These are phyloP conservation scores for Drosophila differens DNA, from an alignment of 2,888 invertebrate species.

Conservation along the genomic window DNA sequence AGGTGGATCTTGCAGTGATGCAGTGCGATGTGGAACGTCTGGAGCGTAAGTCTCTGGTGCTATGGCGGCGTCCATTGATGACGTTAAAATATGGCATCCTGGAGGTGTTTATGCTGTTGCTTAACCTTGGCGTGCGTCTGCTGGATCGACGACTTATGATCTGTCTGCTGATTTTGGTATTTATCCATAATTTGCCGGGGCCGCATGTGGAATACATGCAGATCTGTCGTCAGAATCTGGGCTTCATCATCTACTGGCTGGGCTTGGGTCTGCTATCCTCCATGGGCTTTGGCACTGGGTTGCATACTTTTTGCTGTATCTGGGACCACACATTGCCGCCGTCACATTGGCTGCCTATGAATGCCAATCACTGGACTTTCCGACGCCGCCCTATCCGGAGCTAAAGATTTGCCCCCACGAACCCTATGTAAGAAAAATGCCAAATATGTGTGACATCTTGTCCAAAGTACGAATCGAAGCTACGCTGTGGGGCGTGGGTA, in stretches of 20 bases:
- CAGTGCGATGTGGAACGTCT: conserved; percentile 84
- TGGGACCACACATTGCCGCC: conserved; percentile 99
- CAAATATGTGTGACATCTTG: conserved; percentile 96
- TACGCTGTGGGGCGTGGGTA: conserved; percentile 98
- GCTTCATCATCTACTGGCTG: conserved; percentile 92
- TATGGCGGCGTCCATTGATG: conserved; percentile 92
- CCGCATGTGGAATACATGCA: conserved; percentile 82
- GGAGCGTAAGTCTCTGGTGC: conserved; percentile 89
- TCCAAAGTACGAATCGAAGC: conserved; percentile 97
- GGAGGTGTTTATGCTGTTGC: conserved; percentile 89
- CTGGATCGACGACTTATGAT: conserved; percentile 78
- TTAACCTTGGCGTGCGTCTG: conserved; percentile 86
- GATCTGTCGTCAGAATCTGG: conserved; percentile 79
- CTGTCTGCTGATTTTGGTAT: conserved; percentile 66
- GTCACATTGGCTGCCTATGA: conserved; percentile 99
- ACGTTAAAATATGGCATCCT: conserved; percentile 92
- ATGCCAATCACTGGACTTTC: conserved; percentile 97
- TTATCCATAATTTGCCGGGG: conserved; percentile 82
- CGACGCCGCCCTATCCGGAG: conserved; percentile 98
- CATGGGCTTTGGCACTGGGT: conserved; percentile 98
- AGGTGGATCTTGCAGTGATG: conserved; percentile 12
- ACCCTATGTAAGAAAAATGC: conserved; percentile 87
- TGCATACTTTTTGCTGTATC: conserved; percentile 99
- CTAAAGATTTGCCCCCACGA: conserved; percentile 95
- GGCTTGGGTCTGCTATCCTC: conserved; percentile 97